A percentile compares a stretch with the other conserved stretches of the same genome.
Evolutionary conservation across 2,888 invertebrate species (phyloP).

Genomic region (Monochamus alternatus): DNA sequence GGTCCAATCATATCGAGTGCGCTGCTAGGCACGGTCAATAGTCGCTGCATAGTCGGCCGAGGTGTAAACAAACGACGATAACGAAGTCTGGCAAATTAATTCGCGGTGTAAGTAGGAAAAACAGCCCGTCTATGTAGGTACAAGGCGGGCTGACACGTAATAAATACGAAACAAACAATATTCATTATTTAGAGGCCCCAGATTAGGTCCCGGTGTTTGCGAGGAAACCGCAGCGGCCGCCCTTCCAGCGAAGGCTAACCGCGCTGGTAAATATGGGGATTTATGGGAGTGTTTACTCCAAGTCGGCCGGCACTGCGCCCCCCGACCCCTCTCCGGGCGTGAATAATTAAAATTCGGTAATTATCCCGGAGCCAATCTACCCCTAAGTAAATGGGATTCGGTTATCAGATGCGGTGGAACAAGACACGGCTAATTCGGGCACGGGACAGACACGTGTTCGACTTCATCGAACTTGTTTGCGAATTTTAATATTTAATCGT

Average conservation of each 20-base stretch:
- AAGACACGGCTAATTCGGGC: slow-evolving; percentile 40
- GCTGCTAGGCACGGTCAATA: no score
- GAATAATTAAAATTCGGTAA: slow-evolving; percentile 56
- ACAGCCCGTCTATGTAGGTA: slow-evolving; percentile 38
- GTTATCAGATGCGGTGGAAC: slow-evolving; percentile 43
- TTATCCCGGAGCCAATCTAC: slow-evolving; percentile 52
- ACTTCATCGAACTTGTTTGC: slow-evolving; percentile 1
- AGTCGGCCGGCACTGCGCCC: slow-evolving; percentile 37
- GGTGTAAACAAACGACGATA: no score
- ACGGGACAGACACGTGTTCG: neutral
- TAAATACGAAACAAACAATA: slow-evolving; percentile 68
- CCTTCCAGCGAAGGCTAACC: slow-evolving; percentile 44
- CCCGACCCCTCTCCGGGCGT: slow-evolving; percentile 48
- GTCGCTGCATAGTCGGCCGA: no score
- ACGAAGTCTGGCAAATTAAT: slow-evolving; percentile 41
- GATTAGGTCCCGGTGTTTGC: slow-evolving; percentile 63
- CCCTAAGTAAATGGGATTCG: slow-evolving; percentile 44
- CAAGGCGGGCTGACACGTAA: slow-evolving; percentile 50
- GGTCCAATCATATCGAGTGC: no score
- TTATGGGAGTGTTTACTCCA: slow-evolving; percentile 64
- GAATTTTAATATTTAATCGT: neutral
- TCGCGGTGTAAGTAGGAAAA: slow-evolving; percentile 36
- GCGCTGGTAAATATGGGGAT: slow-evolving; percentile 64
- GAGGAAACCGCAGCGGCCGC: slow-evolving; percentile 28
- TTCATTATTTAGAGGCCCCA: slow-evolving; percentile 67